Conservation (phyloP, 2,888 invertebrate species). For the Drosophila flavopinicola region DNA sequence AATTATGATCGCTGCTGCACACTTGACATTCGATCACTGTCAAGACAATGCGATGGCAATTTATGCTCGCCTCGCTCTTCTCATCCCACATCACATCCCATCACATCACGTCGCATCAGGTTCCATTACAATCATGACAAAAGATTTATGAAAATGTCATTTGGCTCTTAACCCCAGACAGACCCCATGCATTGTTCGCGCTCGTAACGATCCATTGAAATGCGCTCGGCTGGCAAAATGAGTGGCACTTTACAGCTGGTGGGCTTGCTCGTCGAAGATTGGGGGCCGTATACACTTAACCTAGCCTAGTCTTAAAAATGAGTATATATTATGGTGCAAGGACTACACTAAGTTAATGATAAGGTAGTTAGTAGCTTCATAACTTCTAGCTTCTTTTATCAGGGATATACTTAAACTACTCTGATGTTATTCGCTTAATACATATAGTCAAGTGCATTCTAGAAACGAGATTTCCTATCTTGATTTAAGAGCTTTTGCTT, state of each 20-base stretch:
- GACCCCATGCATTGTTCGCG: conserved; percentile 34
- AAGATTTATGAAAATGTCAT: conserved; percentile 61
- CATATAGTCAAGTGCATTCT: too few relatives aligned
- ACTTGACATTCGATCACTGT: conserved; percentile 48
- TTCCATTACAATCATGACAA: conserved; percentile 23
- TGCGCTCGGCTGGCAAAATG: conserved; percentile 24
- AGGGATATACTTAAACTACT: too few relatives aligned
- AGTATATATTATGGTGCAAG: too few relatives aligned
- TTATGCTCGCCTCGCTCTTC: conserved; percentile 40
- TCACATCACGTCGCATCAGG: conserved; percentile 7
- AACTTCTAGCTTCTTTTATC: too few relatives aligned
- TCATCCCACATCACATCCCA: conserved; percentile 14
- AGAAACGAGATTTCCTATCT: too few relatives aligned
- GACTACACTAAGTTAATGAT: too few relatives aligned
- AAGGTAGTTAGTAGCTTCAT: too few relatives aligned
- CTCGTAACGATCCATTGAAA: conserved; percentile 44
- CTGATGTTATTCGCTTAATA: too few relatives aligned
- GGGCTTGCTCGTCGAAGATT: background rate
- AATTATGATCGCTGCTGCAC: conserved; percentile 24
- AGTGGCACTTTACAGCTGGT: background rate
- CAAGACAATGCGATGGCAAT: conserved; percentile 48
- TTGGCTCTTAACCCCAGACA: conserved; percentile 23
- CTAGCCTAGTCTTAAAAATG: conserved; percentile 6
- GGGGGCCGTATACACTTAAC: conserved; percentile 1
- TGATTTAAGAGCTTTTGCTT: too few relatives aligned